A percentile compares a stretch with the other conserved stretches of the same genome.
These are phyloP conservation scores for Calliphora vomitoria DNA, from an alignment of 2,888 invertebrate genomes.

Conservation along the genomic window DNA sequence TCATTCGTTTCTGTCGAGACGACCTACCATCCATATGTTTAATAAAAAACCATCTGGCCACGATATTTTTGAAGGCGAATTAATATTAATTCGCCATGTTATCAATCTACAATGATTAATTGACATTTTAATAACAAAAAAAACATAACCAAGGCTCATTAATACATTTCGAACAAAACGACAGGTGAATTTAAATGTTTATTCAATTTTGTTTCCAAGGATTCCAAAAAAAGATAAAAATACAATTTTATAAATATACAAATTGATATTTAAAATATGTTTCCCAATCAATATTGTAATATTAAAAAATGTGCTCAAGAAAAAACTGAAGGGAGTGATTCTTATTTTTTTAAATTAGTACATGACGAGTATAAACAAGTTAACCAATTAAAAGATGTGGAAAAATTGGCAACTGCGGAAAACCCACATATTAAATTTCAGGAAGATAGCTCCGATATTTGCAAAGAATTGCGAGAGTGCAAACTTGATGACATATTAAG, in stretches of 20 bases:
- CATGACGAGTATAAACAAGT: slow-evolving; percentile 69
- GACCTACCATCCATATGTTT: too few relatives aligned
- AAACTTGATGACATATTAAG: slow-evolving; percentile 68
- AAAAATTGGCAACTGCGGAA: slow-evolving; percentile 67
- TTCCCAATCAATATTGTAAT: not conserved
- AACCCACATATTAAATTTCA: slow-evolving; percentile 61
- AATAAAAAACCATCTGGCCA: too few relatives aligned
- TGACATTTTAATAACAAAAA: not conserved
- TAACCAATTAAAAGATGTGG: slow-evolving; percentile 56
- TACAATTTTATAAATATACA: not conserved
- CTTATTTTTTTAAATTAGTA: slow-evolving; percentile 18
- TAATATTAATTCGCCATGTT: too few relatives aligned
- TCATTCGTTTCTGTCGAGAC: too few relatives aligned
- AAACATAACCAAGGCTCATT: not conserved
- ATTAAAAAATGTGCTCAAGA: not conserved
- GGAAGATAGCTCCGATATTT: slow-evolving; percentile 68
- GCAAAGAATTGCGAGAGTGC: slow-evolving; percentile 62
- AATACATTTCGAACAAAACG: not conserved
- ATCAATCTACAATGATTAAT: not conserved
- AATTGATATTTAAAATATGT: slow-evolving; percentile 19
- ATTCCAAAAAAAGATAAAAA: not conserved
- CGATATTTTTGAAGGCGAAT: too few relatives aligned
- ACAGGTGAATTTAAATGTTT: slow-evolving; percentile 17
- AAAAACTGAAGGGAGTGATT: not conserved
- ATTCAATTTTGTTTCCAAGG: slow-evolving; percentile 25